Base-by-base conservation (phyloP, 2,113 vertebrate species). In the Danionella cerebrum region DNA sequence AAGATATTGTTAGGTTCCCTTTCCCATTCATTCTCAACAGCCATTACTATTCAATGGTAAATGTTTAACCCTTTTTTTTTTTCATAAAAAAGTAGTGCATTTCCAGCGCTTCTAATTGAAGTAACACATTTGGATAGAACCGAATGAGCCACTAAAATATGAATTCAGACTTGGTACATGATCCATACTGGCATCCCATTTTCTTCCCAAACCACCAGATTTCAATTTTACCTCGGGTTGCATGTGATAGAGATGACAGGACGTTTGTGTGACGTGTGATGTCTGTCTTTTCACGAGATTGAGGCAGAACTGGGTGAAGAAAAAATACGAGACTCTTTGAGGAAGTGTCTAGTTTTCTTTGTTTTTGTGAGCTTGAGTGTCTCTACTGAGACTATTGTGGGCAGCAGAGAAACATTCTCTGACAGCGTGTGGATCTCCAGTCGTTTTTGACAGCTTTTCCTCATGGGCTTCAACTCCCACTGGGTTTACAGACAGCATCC, bases 351-450 rank as follows among this genome's bases (percentile, higher is more conserved):
- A 24, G 39, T 33, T 65, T 52, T 31, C 12, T 57, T 25, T 55
- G 66, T 48, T 39, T 50, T 29, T 63, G 35, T 60, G 53, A 29
- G 16, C 62, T 22, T 27, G 48, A 22, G 48, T 16, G 13, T 55
- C 44, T n/a, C 2, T 25, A 39, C 24, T 62, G 45, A 59, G 58
- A 25, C 25, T 27, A 45, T 59, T 13, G 66, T 62, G 47, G 72
- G 77, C 48, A 52, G 41, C 69, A 64, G 79, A 65, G 65, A 48
- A 65, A 70, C 59, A 44, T 51, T 60, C 57, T 70, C 38, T 69
- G 73, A 76, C 72, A 70, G 65, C 31, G 36, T 66, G 57, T 65
- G 54, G 58, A 14, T 44, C 68, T 71, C 65, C 67, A 58, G 70
- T 39, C 33, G 38, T 39, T 47, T 31, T 33, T 74, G 71, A 73